These are phyloP conservation scores for Henricia sp. DNA, from an alignment of 53 echinoderm and acorn worm species.

Conservation along the genomic window DNA sequence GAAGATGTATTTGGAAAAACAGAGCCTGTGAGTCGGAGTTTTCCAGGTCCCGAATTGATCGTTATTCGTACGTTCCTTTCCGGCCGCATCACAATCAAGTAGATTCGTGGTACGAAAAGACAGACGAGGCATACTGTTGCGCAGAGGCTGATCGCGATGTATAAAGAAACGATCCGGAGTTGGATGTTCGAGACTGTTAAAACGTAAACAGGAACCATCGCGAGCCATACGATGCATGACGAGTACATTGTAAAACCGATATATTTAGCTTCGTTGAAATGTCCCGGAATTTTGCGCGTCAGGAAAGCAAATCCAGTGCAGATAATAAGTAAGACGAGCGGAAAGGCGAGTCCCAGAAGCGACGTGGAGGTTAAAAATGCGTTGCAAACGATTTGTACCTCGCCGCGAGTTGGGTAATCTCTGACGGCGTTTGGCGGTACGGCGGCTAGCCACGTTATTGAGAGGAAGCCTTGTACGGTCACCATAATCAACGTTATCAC, in stretches of 20 bases:
- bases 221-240: slow-evolving; percentile 92
- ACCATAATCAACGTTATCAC: slow-evolving; percentile 81
- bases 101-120: slow-evolving; percentile 84
- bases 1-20: slow-evolving; percentile 35
- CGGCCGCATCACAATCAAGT: slow-evolving; percentile 81
- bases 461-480: slow-evolving; percentile 77
- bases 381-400: slow-evolving; percentile 77
- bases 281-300: slow-evolving; percentile 89
- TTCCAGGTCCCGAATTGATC: slow-evolving; percentile 27
- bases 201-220: slow-evolving; percentile 85
- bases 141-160: slow-evolving; percentile 86
- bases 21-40: slow-evolving; percentile 22
- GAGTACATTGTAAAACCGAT: slow-evolving; percentile 95
- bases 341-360: slow-evolving; percentile 83
- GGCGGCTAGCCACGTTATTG: slow-evolving; percentile 71
- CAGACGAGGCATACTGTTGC: slow-evolving; percentile 85
- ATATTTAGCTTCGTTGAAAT: slow-evolving; percentile 93
- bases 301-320: slow-evolving; percentile 90
- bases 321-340: slow-evolving; percentile 80
- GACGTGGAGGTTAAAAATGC: slow-evolving; percentile 69
- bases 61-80: slow-evolving; percentile 77
- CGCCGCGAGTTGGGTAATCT: slow-evolving; percentile 47
- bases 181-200: slow-evolving; percentile 74
- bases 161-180: slow-evolving; percentile 76
- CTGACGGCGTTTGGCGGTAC: slow-evolving; percentile 66